phyloP scores from a whole-genome alignment of 2,888 invertebrate genomes.

The Eubasilissa splendida region DNA sequence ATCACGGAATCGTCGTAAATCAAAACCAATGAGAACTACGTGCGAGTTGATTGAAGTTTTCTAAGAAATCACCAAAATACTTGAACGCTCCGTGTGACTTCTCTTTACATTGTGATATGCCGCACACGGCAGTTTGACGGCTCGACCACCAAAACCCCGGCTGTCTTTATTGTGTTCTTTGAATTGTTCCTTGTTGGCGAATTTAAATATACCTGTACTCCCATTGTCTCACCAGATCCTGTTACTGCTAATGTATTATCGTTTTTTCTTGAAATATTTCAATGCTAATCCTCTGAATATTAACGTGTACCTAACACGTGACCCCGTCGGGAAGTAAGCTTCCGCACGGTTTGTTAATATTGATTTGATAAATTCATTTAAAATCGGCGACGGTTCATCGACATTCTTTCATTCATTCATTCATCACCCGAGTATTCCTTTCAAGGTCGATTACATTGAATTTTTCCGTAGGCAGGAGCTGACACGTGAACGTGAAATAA shows the following conservation, averaged over 20 bases:
- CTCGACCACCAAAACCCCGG: slow-evolving; percentile 3
- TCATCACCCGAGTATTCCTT: too few relatives aligned
- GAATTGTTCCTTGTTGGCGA: slow-evolving; percentile 9
- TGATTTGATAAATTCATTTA: not conserved
- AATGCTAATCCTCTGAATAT: slow-evolving; percentile 20
- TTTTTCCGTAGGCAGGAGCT: too few relatives aligned
- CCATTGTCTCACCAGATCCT: slow-evolving; percentile 47
- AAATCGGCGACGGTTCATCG: too few relatives aligned
- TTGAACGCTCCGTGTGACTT: too few relatives aligned
- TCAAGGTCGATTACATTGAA: too few relatives aligned
- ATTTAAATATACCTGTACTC: slow-evolving; percentile 15
- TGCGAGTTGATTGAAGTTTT: too few relatives aligned
- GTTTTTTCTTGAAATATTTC: slow-evolving; percentile 15
- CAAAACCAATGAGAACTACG: too few relatives aligned
- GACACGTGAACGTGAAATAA: too few relatives aligned
- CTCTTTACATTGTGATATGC: not conserved
- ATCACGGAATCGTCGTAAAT: too few relatives aligned
- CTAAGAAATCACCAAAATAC: too few relatives aligned
- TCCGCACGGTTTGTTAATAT: slow-evolving; percentile 29
- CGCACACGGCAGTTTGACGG: not conserved
- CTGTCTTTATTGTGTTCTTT: not conserved
- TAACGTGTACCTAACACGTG: slow-evolving; percentile 21
- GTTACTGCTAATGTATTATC: slow-evolving; percentile 16
- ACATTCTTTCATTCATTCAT: too few relatives aligned
- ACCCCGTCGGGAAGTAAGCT: not conserved